Base-by-base conservation (phyloP, 2,888 invertebrate genomes). In the Pyrrhosoma nymphula region DNA sequence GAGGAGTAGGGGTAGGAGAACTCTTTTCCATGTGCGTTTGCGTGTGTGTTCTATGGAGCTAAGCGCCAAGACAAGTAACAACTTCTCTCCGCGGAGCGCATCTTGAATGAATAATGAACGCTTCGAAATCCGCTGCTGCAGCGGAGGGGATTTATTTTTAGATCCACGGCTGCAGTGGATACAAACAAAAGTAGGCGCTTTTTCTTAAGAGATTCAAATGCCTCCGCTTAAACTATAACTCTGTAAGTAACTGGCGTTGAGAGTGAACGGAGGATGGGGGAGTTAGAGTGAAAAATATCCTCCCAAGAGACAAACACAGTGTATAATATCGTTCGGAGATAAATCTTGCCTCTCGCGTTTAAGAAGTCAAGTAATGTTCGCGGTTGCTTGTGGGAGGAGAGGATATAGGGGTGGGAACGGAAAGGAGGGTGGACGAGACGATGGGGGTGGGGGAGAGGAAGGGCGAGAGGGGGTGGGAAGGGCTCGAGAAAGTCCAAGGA, bases 21-120 rank as follows among this genome's bases (percentile, higher is more conserved):
- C 35, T 35, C 35, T 2, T 16, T 35, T 14, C 18, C 82, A 35
- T 26, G 69, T 26, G 69, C 6, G n/a, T n/a, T 23, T 82, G 82
- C 1, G 23, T 69, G n/a, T 35, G 82, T 35, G 82, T 82, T 8
- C 30, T 35, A 35, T 35, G 35, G 82, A 82, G 12, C 69, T n/a
- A n/a, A 69, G 30, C 82, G 82, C 82, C 82, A 82, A 35, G 82
- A 35, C 82, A 82, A 82, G 82, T 14, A 69, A n/a, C 69, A 35
- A 35, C 82, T 35, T 18, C 82, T 82, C 82, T 35, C 14, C 82
- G 18, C 30, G 35, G 82, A 14, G 82, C 82, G 82, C 82, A 35
- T 82, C 82, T 82, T 30, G 82, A 82, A 82, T 82, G 82, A 82
- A 35, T 82, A 82, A 82, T 35, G 82, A 82, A 18, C 35, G 82